Evolutionary conservation across 2,113 vertebrate species (phyloP), one percentile per base, ranked within the genome.

Genomic region (Castor canadensis): DNA sequence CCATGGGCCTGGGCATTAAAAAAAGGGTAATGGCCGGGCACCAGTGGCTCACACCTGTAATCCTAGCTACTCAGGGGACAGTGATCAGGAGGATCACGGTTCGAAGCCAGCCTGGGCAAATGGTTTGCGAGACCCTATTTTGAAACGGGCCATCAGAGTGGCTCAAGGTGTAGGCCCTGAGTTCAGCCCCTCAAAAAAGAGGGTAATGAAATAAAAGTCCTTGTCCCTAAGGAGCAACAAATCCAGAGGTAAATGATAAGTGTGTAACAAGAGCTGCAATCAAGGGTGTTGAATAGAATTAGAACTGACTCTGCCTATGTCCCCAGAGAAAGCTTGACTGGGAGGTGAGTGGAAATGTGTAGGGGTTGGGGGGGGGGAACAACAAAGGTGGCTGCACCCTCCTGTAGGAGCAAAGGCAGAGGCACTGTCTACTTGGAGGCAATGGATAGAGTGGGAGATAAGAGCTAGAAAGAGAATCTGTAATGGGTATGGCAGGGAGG

Each of bases 331-430:
- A 60, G 84, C 58, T 45, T 47, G 43, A 4, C 9, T 5, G 28
- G n/a, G 84, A 67, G 40, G 11, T 13, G 6, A 62, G 15, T 1
- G 32, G 38, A 9, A 26, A 30, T 8, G 0, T 52, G 45, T 17
- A 28, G 35, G n/a, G 40, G 35, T n/a, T 5, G 3, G 35, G 83
- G 32, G 16, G 71, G 7, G 28, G 22, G 71, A 5, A 56, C 30
- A 6, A 9, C 38, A n/a, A 5, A 54, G 35, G 15, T 3, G 45
- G 45, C 9, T 4, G 1, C 6, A 17, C 0, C 2, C 7, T 45
- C 45, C 17, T 71, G n/a, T 16, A 54, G n/a, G n/a, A 60, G 45
- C 80, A 40, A 40, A 72, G 32, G 9, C 72, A 86, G 54, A 92
- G 67, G 13, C 6, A 1, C 12, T 5, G 20, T 64, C 40, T 28